These are phyloP conservation scores for Psophia crepitans DNA, from an alignment of 2,113 vertebrate species.

Conservation along the genomic window DNA sequence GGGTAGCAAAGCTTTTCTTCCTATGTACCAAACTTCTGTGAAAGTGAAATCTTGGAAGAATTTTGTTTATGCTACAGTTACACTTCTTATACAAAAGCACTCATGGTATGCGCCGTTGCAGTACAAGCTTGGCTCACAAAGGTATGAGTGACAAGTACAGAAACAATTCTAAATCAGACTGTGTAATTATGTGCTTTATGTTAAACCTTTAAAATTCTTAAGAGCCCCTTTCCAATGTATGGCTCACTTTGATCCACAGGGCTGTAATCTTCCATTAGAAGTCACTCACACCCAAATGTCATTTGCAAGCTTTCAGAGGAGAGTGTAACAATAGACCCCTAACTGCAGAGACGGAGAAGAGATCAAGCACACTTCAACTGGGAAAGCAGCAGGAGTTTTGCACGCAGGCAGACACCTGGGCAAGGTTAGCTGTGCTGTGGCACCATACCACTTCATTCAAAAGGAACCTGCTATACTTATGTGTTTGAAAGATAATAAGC, in stretches of 20 bases:
- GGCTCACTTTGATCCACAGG: slow-evolving; percentile 66
- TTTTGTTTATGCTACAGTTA: background rate
- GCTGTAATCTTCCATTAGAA: slow-evolving; percentile 68
- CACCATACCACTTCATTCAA: slow-evolving; percentile 8
- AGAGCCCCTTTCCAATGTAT: slow-evolving; percentile 37
- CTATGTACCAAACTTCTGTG: background rate
- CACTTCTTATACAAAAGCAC: background rate
- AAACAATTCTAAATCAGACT: slow-evolving; percentile 64
- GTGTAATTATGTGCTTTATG: slow-evolving; percentile 66
- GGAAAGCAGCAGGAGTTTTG: slow-evolving; percentile 36
- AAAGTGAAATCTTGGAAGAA: background rate
- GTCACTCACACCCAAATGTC: slow-evolving; percentile 64
- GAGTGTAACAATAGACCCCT: slow-evolving; percentile 61
- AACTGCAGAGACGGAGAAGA: slow-evolving; percentile 41
- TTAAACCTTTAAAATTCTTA: slow-evolving; percentile 65
- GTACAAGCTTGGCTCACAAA: background rate
- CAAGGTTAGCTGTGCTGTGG: background rate
- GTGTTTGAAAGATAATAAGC: background rate
- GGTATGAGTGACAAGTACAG: slow-evolving; percentile 33
- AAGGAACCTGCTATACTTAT: background rate
- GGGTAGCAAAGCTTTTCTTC: background rate
- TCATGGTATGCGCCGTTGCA: background rate
- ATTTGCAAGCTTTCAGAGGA: slow-evolving; percentile 65
- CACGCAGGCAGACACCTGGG: slow-evolving; percentile 54
- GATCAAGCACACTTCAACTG: slow-evolving; percentile 68